Base-by-base conservation (phyloP, 2,797 vertebrate genomes). In the Epinephelus awoara region DNA sequence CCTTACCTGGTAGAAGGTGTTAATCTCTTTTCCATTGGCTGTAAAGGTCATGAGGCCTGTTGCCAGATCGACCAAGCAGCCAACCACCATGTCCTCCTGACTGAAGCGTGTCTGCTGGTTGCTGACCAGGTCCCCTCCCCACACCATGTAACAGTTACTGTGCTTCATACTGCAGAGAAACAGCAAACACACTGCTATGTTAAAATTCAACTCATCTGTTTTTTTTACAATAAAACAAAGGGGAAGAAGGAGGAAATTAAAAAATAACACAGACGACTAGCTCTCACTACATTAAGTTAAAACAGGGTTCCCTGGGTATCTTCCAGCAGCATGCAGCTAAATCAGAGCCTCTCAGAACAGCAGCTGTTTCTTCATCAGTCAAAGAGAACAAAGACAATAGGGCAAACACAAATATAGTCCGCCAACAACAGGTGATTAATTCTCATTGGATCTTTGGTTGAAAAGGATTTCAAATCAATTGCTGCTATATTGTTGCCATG, bases 61-160 rank as follows among this genome's bases (percentile, higher is more conserved):
- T 12, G 96, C 97, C 89, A 98, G 87, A 91, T 98, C 98, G 5
- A 98, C 94, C 77, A 99, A 90, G 87, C 98, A 99, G 69, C 98
- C 98, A 49, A 99, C 95, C 78, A 98, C 95, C 79, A 98, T 94
- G 93, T 98, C 97, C 15, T 95, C 94, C 80, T 97, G 97, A 89
- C 96, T 97, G 91, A 98, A 96, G 58, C 97, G 96, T 12, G 96
- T 94, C 89, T 98, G 97, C 23, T 97, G 97, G 21, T 89, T 96
- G 91, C 92, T 97, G 88, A 95, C 94, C 46, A 98, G 95, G 85
- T 99, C 98, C 1, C 97, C 98, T 2, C 96, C 97, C 97, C 97
- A 99, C 11, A 98, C 98, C 97, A 98, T 98, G 93, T 98, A 99
- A 75, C 98, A 99, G 91, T 97, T 98, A 92, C 97, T 98, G 67